Base-by-base conservation (phyloP, 1,140 invertebrate species). In the Nomia melanderi region DNA sequence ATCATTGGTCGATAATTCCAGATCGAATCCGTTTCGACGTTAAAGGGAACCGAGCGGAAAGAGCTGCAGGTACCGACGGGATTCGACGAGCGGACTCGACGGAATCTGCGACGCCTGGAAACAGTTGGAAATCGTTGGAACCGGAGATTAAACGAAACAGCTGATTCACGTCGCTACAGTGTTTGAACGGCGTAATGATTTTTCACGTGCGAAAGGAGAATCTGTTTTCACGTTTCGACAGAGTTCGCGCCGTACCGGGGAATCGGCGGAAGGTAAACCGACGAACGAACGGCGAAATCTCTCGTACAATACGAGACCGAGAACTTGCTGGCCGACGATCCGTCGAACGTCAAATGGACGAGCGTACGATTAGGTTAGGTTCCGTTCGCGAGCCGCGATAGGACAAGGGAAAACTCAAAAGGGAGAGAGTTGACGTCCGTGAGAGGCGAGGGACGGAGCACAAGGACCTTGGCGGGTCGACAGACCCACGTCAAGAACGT, bases 401-500 rank as follows among this genome's bases (percentile, higher is more conserved):
- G 14, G 60, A 41, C 12, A 67, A 78, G 56, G n/a, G 23, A 57
- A 60, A 60, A 70, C 62, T 65, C 23, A 63, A 71, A 54, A 75
- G 57, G 54, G 31, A 63, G 41, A 73, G 23, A 62, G 29, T 31
- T 60, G 33, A 14, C 57, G 65, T 78, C 74, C 39, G 53, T 44
- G 44, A 20, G 44, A 62, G 54, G 33, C 65, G 66, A 72, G 14
- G 57, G 54, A 79, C 60, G 17, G 44, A 73, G 56, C 69, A 71
- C 72, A 83, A 86, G 84, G 86, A 89, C 89, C 88, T 92, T 90
- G 90, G 82, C 86, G 88, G 89, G 89, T 91, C 90, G 87, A 90
- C 88, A 90, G 88, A 87, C 90, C 86, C 87, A 82, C 86, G 83
- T 88, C 87, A 90, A 90, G 89, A 90, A 90, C 90, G 91, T 92